Evolutionary conservation across 2,113 vertebrate genomes (phyloP).

Genomic region (Vulpes ferrilata): DNA sequence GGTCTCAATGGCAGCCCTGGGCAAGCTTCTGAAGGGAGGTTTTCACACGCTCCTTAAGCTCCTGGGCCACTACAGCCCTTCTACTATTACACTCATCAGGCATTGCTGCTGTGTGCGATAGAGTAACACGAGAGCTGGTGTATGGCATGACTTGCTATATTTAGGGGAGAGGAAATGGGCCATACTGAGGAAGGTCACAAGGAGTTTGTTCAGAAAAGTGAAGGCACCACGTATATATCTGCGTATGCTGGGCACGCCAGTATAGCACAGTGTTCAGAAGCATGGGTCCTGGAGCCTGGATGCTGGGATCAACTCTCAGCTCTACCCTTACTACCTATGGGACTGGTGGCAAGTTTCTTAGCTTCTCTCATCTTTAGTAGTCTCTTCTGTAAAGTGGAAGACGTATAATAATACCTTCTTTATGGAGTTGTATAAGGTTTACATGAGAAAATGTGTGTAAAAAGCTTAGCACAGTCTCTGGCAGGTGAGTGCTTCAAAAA

Average conservation of each 20-base stretch:
- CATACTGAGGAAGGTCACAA: constrained; percentile 71
- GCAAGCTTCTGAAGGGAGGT: constrained; percentile 80
- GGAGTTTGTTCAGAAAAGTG: constrained; percentile 68
- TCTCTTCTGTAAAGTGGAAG: constrained; percentile 14
- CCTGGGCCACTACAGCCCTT: constrained; percentile 74
- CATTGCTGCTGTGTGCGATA: constrained; percentile 45
- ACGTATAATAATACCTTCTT: background rate
- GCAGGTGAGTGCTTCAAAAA: background rate
- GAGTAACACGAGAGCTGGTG: constrained; percentile 39
- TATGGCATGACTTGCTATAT: constrained; percentile 72
- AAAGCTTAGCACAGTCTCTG: background rate
- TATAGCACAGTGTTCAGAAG: background rate
- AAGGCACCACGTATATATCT: background rate
- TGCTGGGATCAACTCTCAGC: background rate
- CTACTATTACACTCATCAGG: constrained; percentile 83
- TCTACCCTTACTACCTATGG: background rate
- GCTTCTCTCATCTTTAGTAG: constrained; percentile 29
- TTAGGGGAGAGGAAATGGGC: constrained; percentile 82
- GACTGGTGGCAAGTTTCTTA: background rate
- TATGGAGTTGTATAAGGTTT: constrained; percentile 1
- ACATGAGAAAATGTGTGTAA: background rate
- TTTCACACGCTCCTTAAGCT: constrained; percentile 75
- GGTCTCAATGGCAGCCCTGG: constrained; percentile 76
- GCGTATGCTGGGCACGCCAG: background rate
- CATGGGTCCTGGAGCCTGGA: background rate